phyloP scores from a whole-genome alignment of 2,113 vertebrate genomes.

The Sterrhoptilus dennistouni region DNA sequence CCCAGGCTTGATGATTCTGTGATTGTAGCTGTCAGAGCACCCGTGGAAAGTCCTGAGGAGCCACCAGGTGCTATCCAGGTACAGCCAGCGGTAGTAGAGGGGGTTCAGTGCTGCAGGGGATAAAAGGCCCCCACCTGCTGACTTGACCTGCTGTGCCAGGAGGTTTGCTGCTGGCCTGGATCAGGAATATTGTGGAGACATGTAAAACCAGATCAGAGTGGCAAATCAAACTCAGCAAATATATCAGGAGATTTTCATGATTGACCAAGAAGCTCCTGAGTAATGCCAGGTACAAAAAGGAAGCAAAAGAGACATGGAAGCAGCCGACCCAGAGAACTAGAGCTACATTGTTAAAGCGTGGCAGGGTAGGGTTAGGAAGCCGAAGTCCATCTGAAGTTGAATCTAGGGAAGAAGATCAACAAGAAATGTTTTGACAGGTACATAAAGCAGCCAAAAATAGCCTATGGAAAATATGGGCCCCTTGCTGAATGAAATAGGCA shows the following conservation, averaged over 20 bases:
- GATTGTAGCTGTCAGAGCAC: background rate
- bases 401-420: background rate
- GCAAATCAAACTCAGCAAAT: background rate
- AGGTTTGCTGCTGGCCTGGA: background rate
- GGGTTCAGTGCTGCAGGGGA: fast-evolving
- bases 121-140: background rate
- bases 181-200: background rate
- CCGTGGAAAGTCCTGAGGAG: background rate
- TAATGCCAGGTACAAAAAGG: background rate
- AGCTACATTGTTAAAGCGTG: background rate
- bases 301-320: background rate
- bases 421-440: background rate
- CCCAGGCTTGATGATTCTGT: background rate
- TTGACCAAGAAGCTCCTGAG: background rate
- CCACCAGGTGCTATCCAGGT: background rate
- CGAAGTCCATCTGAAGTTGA: background rate
- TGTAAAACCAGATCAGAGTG: background rate
- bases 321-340: background rate
- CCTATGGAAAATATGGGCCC: background rate
- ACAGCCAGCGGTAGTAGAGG: background rate
- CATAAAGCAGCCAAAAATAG: background rate
- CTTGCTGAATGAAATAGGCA: background rate
- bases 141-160: background rate
- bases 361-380: background rate
- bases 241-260: background rate